These are phyloP conservation scores for Neotoxoptera formosana DNA, from an alignment of 1,140 invertebrate genomes.

Conservation along the genomic window DNA sequence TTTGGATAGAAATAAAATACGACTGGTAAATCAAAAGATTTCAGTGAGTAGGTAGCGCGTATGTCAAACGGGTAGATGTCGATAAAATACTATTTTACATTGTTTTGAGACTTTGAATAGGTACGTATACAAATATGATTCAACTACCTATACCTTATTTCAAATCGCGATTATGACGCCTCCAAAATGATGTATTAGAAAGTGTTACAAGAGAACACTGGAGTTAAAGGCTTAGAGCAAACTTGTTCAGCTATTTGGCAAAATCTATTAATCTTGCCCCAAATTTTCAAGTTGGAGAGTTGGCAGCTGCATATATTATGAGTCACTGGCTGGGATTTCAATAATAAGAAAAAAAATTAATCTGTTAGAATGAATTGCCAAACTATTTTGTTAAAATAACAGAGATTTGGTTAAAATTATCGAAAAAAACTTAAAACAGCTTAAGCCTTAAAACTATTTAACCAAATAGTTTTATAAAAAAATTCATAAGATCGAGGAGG, in stretches of 20 bases:
- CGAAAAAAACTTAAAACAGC: not conserved
- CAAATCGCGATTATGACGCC: not conserved
- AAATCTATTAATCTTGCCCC: constrained; percentile 18
- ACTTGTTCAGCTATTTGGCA: constrained; percentile 27
- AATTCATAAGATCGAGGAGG: not conserved
- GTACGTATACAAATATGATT: not conserved
- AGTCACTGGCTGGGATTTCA: constrained; percentile 47
- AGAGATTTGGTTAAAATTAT: not conserved
- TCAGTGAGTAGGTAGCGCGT: not conserved
- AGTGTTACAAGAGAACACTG: not conserved
- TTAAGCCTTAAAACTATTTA: not conserved
- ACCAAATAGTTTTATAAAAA: not conserved
- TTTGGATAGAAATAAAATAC: not conserved
- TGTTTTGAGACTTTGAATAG: not conserved
- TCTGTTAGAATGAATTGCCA: constrained; percentile 1
- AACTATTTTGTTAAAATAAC: constrained; percentile 3
- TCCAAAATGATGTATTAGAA: not conserved
- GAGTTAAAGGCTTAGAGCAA: not conserved
- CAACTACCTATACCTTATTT: not conserved
- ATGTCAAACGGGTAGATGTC: not conserved
- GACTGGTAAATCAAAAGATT: not conserved
- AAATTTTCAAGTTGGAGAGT: not conserved
- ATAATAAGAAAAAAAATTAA: constrained; percentile 32
- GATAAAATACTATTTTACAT: not conserved
- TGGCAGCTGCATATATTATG: constrained; percentile 12